Conservation (phyloP, 2,797 vertebrate species). For the Percopsis omiscomaycus region DNA sequence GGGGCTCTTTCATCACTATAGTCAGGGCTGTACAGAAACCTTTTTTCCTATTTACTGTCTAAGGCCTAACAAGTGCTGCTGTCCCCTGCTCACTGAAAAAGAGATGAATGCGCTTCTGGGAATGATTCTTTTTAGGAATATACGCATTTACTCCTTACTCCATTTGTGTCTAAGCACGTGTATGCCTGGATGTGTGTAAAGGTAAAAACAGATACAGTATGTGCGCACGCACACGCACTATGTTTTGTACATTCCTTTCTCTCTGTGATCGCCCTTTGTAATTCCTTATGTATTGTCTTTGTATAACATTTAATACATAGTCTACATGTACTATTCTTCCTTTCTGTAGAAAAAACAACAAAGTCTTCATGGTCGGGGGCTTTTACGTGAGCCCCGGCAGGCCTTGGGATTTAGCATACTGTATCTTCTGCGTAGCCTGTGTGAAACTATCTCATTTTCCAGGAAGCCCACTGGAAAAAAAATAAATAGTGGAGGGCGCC, state of each 20-base stretch:
- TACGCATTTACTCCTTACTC: too few relatives aligned
- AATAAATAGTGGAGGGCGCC: slow-evolving; percentile 21
- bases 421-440: slow-evolving; percentile 22
- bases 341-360: slow-evolving; percentile 37
- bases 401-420: slow-evolving; percentile 21
- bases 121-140: slow-evolving; percentile 3
- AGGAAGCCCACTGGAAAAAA: slow-evolving; percentile 49
- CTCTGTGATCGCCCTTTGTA: not conserved
- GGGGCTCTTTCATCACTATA: too few relatives aligned
- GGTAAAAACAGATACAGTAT: not conserved
- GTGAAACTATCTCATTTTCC: slow-evolving; percentile 57
- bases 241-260: slow-evolving; percentile 1
- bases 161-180: not conserved
- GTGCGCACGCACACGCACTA: not conserved
- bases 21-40: too few relatives aligned
- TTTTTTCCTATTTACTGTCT: too few relatives aligned
- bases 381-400: slow-evolving; percentile 32
- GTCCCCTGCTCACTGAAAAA: too few relatives aligned
- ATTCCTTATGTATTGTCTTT: not conserved
- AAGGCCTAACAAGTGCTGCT: too few relatives aligned
- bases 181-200: not conserved
- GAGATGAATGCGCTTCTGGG: slow-evolving; percentile 11
- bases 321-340: slow-evolving; percentile 19
- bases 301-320: too few relatives aligned
- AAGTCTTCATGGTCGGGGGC: slow-evolving; percentile 29